These are phyloP conservation scores for Syritta pipiens DNA, from an alignment of 2,888 invertebrate species.

Conservation along the genomic window DNA sequence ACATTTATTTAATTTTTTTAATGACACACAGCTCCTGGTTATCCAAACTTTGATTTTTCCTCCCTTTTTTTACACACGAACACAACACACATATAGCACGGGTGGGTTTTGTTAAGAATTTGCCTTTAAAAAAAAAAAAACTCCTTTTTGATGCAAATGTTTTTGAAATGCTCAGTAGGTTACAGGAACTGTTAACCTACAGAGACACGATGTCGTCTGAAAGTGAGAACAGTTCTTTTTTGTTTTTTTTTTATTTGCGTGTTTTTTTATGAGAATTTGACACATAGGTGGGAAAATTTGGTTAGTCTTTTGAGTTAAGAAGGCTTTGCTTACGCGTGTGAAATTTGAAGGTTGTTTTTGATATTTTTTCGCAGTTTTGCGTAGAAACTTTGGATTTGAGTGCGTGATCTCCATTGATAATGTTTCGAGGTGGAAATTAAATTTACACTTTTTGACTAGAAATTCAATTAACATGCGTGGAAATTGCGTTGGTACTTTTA, in stretches of 20 bases:
- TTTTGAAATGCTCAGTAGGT: too few relatives aligned
- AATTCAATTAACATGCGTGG: too few relatives aligned
- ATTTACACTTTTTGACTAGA: not conserved
- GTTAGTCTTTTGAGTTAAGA: not conserved
- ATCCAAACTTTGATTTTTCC: not conserved
- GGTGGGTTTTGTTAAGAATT: conserved; percentile 3
- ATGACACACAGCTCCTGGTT: conserved; percentile 31
- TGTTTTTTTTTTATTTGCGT: too few relatives aligned
- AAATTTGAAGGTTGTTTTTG: not conserved
- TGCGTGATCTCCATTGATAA: too few relatives aligned
- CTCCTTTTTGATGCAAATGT: not conserved
- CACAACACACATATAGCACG: conserved; percentile 15
- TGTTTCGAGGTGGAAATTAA: not conserved
- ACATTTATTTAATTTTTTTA: conserved; percentile 24
- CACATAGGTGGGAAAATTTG: not conserved
- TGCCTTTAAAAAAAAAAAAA: too few relatives aligned
- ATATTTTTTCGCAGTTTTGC: too few relatives aligned
- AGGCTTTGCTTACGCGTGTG: not conserved
- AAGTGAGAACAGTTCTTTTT: too few relatives aligned
- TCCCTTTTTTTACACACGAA: conserved; percentile 9
- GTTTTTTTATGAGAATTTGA: not conserved
- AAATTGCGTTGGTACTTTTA: too few relatives aligned
- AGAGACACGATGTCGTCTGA: not conserved
- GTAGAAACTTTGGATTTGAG: too few relatives aligned
- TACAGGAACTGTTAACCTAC: too few relatives aligned